phyloP scores from a whole-genome alignment of 2,888 invertebrate genomes.

The Ophraella communa region DNA sequence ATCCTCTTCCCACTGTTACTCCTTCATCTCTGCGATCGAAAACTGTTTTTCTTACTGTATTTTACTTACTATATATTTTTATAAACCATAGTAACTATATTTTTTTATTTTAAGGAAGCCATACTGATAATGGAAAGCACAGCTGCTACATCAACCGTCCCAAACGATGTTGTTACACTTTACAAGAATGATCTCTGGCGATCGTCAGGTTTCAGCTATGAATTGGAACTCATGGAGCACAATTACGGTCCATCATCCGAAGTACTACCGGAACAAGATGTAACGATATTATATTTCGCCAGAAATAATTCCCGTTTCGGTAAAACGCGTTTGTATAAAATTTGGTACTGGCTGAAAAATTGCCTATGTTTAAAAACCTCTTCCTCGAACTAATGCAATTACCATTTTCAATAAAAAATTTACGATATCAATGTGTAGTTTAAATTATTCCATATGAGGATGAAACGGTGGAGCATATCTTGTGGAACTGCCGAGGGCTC shows the following conservation, averaged over 20 bases:
- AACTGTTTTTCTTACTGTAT: no score
- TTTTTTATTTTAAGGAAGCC: neutral
- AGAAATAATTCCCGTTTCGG: neutral
- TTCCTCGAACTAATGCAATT: neutral
- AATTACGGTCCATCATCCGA: neutral
- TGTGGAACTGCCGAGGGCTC: no score
- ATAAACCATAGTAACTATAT: neutral
- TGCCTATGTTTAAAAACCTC: neutral
- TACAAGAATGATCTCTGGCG: neutral
- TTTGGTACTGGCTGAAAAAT: neutral
- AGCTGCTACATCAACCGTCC: neutral
- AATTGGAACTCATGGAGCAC: neutral
- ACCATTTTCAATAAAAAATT: neutral
- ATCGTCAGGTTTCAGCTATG: neutral
- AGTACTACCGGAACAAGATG: neutral
- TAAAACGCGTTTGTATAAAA: neutral
- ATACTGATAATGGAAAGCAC: neutral
- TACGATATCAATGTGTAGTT: neutral
- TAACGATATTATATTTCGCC: neutral
- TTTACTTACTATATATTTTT: neutral
- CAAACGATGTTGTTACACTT: neutral
- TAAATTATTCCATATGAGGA: neutral
- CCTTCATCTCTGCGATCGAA: no score
- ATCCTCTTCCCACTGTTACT: no score
- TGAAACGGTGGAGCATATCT: no score